Evolutionary conservation across 1,140 invertebrate species (phyloP), one percentile per base, ranked within the genome.

Genomic region (Drosophila virilis): DNA sequence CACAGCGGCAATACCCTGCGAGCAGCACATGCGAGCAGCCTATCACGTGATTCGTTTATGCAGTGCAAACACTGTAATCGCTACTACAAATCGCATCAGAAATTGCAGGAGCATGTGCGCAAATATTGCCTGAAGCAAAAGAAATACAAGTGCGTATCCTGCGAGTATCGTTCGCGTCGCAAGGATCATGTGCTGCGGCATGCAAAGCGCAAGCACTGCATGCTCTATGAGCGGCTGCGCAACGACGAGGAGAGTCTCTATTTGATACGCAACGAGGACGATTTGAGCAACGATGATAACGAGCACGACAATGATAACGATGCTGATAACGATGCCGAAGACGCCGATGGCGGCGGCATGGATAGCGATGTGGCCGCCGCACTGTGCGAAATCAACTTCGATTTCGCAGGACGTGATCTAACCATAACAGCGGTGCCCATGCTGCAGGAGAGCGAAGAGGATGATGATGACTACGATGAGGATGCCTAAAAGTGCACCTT

Each of bases 111-210:
- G 58, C 91, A 92, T 65, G 89, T 92, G n/a, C 78, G 91, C 6
- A 92, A 92, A 70, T 92, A 92, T 58, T 92, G 91, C 37, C 66
- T 92, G 5, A 92, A 92, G 66, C 85, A 92, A 45, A 92, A 92
- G 73, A 91, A 91, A 61, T 92, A 92, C 70, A 90, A 91, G 58
- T 92, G 91, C 58, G 74, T 91, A 7, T 92, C 85, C 46, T 92
- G 91, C 67, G 90, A 91, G 52, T 92, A 92, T 69, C 80, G 91
- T 8, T 92, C 91, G 8, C 74, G 91, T 3, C 91, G 91, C 65
- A 91, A 92, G 58, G 91, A 92, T 81, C 91, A 92, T 59, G 88
- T 92, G 9, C 37, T 91, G 40, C 74, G 91, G 4, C 91, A 92
- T 66, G 88, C 89, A 1, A 90, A 85, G 51, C 89, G 91, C 43